Base-by-base conservation (phyloP, 2,888 invertebrate species). In the Drosophila algonquin region DNA sequence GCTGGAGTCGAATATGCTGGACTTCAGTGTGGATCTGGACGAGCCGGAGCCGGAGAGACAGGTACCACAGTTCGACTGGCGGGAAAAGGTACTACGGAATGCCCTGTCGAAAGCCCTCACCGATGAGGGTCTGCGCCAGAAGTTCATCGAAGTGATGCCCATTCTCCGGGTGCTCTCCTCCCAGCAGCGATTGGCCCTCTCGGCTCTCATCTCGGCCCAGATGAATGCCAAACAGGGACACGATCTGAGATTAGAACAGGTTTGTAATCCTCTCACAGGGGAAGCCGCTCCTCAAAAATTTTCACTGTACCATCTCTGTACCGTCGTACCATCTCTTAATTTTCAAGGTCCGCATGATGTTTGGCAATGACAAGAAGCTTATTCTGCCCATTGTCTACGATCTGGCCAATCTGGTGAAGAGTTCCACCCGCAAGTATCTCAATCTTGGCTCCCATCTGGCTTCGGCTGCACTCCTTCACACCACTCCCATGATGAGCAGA, bases 381-480 rank as follows among this genome's bases (percentile, higher is more conserved):
- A 93, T 94, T 92, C 90, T 95, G 62, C 95, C 95, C 10, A 94
- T 95, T 72, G 93, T 94, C 67, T 93, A 94, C 78, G 95, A 95
- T 89, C 94, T 95, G 90, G 95, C 95, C 0, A 94, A 94, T 88
- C 92, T 95, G 65, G 93, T 95, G 57, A 93, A 94, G 63, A 93
- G 92, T 53, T 93, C 94, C 0, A 93, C 94, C 40, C 91, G 85
- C 18, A 90, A 87, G 8, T 89, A 89, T 32, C 82, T 90, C 1
- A 64, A 84, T 44, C 50, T 90, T 3, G 79, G 79, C 14, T 75
- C 57, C 1, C 85, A 89, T 21, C 14, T 84, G 35, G 63, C 75
- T 0, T 72, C 71, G 0, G 65, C 79, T 6, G 69, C 85, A 0
- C 63, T 86, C 32, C 52, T 67, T 0, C 69, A 75, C 7, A 58